Evolutionary conservation across 2,888 invertebrate genomes (phyloP).

Genomic region (Ptychoptera contaminata): DNA sequence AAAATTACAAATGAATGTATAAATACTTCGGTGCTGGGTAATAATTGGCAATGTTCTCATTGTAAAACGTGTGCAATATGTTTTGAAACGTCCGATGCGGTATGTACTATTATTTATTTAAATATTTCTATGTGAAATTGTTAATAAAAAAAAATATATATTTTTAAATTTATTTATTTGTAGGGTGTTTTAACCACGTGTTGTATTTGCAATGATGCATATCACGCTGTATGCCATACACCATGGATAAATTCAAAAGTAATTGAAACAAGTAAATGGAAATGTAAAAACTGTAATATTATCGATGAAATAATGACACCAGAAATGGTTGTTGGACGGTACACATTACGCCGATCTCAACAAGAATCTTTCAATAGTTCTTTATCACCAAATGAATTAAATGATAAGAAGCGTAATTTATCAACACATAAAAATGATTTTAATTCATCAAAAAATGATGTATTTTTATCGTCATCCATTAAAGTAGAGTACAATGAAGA

Average conservation of each 20-base stretch:
- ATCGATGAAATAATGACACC: constrained; percentile 2
- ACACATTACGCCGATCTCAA: background rate
- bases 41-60: constrained; percentile 70
- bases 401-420: background rate
- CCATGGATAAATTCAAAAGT: constrained; percentile 44
- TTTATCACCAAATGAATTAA: background rate
- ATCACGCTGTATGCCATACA: constrained; percentile 65
- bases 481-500: background rate
- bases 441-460: no score
- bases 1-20: constrained; percentile 49
- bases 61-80: constrained; percentile 79
- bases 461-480: no score
- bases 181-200: constrained; percentile 63
- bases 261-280: constrained; percentile 49
- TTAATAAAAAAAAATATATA: no score
- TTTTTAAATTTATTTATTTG: constrained; percentile 13
- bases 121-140: constrained; percentile 3
- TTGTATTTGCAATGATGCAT: constrained; percentile 69
- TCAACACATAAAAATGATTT: no score
- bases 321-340: background rate
- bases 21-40: constrained; percentile 28
- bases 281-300: constrained; percentile 46
- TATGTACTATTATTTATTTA: constrained; percentile 22
- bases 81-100: constrained; percentile 57
- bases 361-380: background rate